Base-by-base conservation (phyloP, 2,113 vertebrate species). In the Malurus cyaneus region DNA sequence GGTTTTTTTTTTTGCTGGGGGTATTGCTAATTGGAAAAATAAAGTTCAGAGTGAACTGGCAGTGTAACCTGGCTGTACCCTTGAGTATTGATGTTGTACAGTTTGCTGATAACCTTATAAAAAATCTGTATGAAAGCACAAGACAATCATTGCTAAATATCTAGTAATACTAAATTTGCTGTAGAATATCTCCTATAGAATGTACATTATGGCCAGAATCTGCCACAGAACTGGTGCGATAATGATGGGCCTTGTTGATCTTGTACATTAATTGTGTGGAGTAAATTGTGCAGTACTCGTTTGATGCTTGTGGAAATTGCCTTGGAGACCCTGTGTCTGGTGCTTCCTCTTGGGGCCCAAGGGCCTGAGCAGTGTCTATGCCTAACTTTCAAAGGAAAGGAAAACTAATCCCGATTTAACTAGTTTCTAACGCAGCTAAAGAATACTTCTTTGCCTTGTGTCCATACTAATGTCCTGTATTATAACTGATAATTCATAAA, bases 281-380 rank as follows among this genome's bases (percentile, higher is more conserved):
- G 81, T 79, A 93, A 77, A 77, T 34, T 12, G 62, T 62, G 42
- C 67, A 88, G 79, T 32, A 26, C 8, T 1, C 15, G 9, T 74
- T 44, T 7, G 1, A 4, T 39, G 41, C 8, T 36, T 9, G 28
- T 64, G 62, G 71, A 24, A 56, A 4, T 24, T 7, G 42, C 62
- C 46, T 26, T 29, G 53, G 53, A n/a, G 53, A 36, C 59, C 52
- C 26, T 14, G 0, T 5, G 29, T 31, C 8, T 69, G 14, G 36
- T 23, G 4, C 8, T 0, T 24, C n/a, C 26, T 21, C 14, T 59
- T 3, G 0, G 2, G 13, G 14, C 21, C 3, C 4, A 20, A 19
- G 56, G 4, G 32, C 18, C 44, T 2, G 4, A 34, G 47, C 25
- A 42, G 14, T 17, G 32, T 11, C 31, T 9, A n/a, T 14, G 32